phyloP scores from a whole-genome alignment of 2,113 vertebrate species.

The Rhea pennata region DNA sequence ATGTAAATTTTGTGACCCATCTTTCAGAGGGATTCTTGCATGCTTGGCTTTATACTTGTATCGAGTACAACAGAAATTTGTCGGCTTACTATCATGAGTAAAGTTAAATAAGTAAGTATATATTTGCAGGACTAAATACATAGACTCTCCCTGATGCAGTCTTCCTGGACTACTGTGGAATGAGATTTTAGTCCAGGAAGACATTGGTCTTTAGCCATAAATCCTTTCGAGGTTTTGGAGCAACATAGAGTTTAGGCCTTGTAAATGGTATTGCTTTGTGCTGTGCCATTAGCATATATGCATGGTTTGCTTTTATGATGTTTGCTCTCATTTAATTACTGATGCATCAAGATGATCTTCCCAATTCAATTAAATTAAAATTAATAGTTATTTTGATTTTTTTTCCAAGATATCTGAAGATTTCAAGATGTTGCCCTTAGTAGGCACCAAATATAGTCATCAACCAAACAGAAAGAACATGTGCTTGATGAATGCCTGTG shows the following conservation, averaged over 20 bases:
- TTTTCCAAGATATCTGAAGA: not conserved
- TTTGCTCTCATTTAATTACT: slow-evolving; percentile 46
- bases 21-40: slow-evolving; percentile 22
- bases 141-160: not conserved
- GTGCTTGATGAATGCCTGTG: not conserved
- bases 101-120: not conserved
- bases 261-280: not conserved
- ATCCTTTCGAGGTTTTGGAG: not conserved
- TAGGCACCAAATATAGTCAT: not conserved
- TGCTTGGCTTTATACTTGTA: not conserved
- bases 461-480: not conserved
- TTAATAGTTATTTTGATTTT: not conserved
- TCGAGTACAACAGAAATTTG: slow-evolving; percentile 25
- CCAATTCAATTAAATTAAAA: not conserved
- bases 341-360: slow-evolving; percentile 3
- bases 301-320: slow-evolving; percentile 48
- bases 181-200: not conserved
- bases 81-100: not conserved
- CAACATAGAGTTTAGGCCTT: not conserved
- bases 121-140: not conserved
- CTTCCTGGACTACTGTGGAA: not conserved
- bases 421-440: not conserved
- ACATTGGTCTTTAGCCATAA: not conserved
- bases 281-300: slow-evolving; percentile 23
- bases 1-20: slow-evolving; percentile 16